phyloP scores from a whole-genome alignment of 2,113 vertebrate genomes.

The Equus quagga region DNA sequence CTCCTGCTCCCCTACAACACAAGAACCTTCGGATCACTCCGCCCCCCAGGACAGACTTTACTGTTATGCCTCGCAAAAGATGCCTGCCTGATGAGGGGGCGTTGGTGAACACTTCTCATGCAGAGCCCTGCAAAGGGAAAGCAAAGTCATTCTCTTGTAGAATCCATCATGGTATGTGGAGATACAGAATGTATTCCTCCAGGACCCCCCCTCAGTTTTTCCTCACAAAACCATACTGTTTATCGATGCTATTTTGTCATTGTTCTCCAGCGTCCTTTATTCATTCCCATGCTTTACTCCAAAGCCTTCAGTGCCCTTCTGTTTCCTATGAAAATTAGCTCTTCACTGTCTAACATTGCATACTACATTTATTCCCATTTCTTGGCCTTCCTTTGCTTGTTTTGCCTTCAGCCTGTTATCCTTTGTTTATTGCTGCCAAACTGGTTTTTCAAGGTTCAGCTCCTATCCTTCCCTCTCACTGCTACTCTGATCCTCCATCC shows the following conservation, averaged over 20 bases:
- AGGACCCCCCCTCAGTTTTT: background rate
- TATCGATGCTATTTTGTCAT: background rate
- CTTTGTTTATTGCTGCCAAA: conserved; percentile 34
- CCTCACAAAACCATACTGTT: background rate
- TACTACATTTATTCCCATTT: background rate
- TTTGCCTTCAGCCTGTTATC: conserved; percentile 7
- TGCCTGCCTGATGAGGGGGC: background rate
- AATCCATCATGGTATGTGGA: background rate
- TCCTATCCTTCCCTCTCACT: background rate
- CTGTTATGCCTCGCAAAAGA: background rate
- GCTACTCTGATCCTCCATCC: background rate
- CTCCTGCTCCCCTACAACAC: background rate
- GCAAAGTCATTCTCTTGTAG: background rate
- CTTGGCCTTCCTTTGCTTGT: background rate
- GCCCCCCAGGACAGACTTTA: background rate
- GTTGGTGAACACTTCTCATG: background rate
- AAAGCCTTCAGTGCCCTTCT: background rate
- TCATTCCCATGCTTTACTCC: background rate
- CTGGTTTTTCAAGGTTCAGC: background rate
- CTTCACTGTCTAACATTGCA: background rate
- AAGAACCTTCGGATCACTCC: background rate
- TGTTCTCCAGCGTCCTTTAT: background rate
- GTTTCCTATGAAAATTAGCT: background rate
- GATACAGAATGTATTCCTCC: background rate
- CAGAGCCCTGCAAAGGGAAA: background rate